Percentiles rank a stretch among this genome's conserved stretches.
Evolutionary conservation across 1,140 invertebrate genomes (phyloP).

Genomic region (Sycophaga agraensis): DNA sequence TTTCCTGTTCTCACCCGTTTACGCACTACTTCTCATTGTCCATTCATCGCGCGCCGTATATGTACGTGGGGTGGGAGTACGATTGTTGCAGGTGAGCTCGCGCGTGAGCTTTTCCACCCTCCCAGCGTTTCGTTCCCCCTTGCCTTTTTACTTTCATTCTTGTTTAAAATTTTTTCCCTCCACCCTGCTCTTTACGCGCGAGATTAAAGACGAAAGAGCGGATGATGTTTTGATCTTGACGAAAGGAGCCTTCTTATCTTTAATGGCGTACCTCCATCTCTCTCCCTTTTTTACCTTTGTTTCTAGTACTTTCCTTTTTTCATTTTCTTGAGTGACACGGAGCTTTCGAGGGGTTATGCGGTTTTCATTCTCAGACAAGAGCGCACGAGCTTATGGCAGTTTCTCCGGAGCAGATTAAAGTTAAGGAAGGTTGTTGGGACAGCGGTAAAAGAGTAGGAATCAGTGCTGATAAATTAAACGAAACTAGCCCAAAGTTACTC

Average conservation of each 20-base stretch:
- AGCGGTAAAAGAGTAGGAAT: no score
- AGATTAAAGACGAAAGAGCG: background rate
- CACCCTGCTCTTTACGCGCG: background rate
- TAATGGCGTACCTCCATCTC: background rate
- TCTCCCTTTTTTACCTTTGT: background rate
- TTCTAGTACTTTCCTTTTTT: background rate
- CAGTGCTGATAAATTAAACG: no score
- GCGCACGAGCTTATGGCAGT: background rate
- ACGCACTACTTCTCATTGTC: no score
- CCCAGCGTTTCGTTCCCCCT: slow-evolving; percentile 10
- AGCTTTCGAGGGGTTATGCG: background rate
- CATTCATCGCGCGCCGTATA: no score
- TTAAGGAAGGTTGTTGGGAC: no score
- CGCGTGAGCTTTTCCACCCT: background rate
- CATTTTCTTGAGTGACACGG: background rate
- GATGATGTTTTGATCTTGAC: slow-evolving; percentile 7
- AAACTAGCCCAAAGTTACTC: no score
- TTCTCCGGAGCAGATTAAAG: background rate
- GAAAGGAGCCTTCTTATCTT: background rate
- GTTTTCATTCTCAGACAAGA: background rate
- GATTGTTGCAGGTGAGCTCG: no score
- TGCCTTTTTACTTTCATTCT: background rate
- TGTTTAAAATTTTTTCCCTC: background rate
- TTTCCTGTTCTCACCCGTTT: no score
- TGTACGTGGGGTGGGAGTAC: no score